These are phyloP conservation scores for Pentalonia nigronervosa DNA, from an alignment of 1,140 invertebrate genomes.

Conservation along the genomic window DNA sequence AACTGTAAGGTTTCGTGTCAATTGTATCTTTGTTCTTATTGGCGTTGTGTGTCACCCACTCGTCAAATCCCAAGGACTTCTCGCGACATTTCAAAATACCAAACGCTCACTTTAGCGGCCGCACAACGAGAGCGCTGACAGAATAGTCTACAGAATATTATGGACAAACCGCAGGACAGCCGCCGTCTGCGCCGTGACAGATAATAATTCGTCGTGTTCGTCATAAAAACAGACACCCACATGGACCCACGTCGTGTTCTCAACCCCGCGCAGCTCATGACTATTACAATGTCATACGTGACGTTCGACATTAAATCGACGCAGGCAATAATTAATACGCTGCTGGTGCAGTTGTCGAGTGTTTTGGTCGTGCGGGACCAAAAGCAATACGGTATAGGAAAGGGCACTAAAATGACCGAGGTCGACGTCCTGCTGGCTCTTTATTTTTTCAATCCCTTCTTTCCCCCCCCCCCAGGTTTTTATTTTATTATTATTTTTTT, in stretches of 20 bases:
- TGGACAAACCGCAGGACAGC: not conserved
- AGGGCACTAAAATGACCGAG: not conserved
- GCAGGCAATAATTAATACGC: not conserved
- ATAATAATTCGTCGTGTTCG: not conserved
- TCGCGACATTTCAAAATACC: not conserved
- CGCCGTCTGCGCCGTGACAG: not conserved
- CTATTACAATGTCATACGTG: not conserved
- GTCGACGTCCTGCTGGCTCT: slow-evolving; percentile 17
- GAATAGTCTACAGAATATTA: not conserved
- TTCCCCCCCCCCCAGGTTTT: not conserved
- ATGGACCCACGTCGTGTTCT: not conserved
- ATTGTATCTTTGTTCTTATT: not conserved
- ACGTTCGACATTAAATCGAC: not conserved
- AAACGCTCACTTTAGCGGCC: too few species aligned
- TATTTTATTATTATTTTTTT: too few species aligned
- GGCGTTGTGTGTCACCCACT: not conserved
- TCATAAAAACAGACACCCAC: not conserved
- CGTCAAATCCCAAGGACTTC: not conserved
- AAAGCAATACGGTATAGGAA: not conserved
- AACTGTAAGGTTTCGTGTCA: not conserved
- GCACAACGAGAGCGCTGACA: not conserved
- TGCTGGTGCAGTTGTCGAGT: too few species aligned
- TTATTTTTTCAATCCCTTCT: not conserved
- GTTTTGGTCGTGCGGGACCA: not conserved
- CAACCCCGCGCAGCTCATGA: not conserved